Conservation (phyloP, 1,140 invertebrate genomes). For the Temnothorax nylanderi region DNA sequence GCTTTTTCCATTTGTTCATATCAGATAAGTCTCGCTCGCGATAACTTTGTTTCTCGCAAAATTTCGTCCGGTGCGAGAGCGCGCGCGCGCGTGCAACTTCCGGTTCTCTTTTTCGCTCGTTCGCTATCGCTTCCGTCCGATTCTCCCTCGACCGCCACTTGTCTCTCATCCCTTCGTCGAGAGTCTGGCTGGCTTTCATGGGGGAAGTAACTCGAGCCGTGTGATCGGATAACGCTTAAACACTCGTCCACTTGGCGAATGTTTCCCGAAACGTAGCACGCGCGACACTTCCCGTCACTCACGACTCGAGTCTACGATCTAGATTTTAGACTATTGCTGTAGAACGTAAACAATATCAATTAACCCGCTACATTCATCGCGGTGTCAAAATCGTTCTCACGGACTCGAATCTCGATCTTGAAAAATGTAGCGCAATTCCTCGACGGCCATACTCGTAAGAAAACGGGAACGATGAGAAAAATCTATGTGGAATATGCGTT, state of each 20-base stretch:
- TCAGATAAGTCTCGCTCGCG: conserved; percentile 50
- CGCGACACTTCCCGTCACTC: background rate
- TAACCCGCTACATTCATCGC: background rate
- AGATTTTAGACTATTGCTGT: background rate
- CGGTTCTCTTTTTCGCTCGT: background rate
- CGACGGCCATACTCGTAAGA: background rate
- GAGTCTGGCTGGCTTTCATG: background rate
- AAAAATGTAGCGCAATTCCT: background rate
- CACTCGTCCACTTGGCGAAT: background rate
- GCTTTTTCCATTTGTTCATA: conserved; percentile 57
- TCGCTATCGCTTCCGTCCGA: conserved; percentile 12
- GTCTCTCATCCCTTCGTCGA: background rate
- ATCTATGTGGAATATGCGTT: conserved; percentile 17
- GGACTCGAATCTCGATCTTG: background rate
- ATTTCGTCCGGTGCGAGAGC: background rate
- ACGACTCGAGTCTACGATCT: background rate
- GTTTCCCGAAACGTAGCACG: background rate
- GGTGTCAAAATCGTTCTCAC: background rate
- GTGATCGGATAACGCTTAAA: conserved; percentile 3
- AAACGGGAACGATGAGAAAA: background rate
- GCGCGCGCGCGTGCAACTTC: background rate
- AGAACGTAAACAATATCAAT: background rate
- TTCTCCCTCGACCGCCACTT: background rate
- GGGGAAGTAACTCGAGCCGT: background rate
- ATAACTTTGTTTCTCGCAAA: conserved; percentile 39